These are phyloP conservation scores for Trichosurus vulpecula DNA, from an alignment of 2,797 vertebrate species.

Conservation along the genomic window DNA sequence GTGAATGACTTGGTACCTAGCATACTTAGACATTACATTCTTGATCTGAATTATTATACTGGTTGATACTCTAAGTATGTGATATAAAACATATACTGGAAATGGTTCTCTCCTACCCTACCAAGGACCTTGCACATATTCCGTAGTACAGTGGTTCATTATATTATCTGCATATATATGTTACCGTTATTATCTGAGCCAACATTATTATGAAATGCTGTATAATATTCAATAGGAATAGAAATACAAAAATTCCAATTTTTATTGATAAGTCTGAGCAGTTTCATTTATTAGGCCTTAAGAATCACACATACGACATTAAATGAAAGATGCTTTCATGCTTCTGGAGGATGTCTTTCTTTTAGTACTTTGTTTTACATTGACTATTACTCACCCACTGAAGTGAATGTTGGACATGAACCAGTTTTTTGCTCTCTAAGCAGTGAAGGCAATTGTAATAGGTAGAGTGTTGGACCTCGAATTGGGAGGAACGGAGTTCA, in stretches of 20 bases:
- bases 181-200: slow-evolving; percentile 45
- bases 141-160: not conserved
- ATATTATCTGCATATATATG: slow-evolving; percentile 47
- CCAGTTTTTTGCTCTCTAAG: not conserved
- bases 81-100: not conserved
- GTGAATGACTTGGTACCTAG: not conserved
- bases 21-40: slow-evolving; percentile 5
- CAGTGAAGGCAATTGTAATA: too few relatives aligned
- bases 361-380: slow-evolving; percentile 44
- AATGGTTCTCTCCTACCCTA: not conserved
- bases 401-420: slow-evolving; percentile 3
- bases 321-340: slow-evolving; percentile 37
- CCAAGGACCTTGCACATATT: too few relatives aligned
- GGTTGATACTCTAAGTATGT: not conserved
- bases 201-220: slow-evolving; percentile 45
- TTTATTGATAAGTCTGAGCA: slow-evolving; percentile 45
- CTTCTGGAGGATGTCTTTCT: slow-evolving; percentile 52
- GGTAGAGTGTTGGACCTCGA: too few relatives aligned
- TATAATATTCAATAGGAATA: slow-evolving; percentile 47
- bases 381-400: not conserved
- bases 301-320: slow-evolving; percentile 32
- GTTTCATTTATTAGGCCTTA: slow-evolving; percentile 53
- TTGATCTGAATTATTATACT: not conserved
- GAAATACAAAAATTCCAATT: slow-evolving; percentile 53
- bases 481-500: too few relatives aligned